Base-by-base conservation (phyloP, 2,113 vertebrate species). In the Accipiter cooperii region DNA sequence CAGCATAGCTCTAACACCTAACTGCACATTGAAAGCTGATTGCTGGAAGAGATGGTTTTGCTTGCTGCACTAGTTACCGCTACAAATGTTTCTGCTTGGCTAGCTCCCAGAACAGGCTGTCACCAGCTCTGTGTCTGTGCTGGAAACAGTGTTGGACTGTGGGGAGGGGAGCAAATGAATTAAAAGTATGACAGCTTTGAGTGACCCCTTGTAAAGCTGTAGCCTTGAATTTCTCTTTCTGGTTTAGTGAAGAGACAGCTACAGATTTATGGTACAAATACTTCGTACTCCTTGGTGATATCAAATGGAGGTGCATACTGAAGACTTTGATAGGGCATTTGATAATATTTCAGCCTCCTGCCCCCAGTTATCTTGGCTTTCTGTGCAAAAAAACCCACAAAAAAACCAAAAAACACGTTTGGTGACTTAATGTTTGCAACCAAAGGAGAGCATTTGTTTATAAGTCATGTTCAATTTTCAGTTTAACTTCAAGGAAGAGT, bases 41-140 rank as follows among this genome's bases (percentile, higher is more conserved):
- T 64, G 93, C 69, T 96, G 89, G 73, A 68, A 64, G 87, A 87
- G 94, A 36, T 85, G 81, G 57, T 68, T 89, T 89, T 89, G 77
- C 74, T 94, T 61, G 13, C 46, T 94, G 93, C 19, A 11, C 31
- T 74, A 46, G 83, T 52, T 80, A 69, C 88, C 71, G 25, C 85
- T 80, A 19, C n/a, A 52, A 85, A 82, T 76, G 57, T 87, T 93
- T 87, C 76, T 94, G 91, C 73, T 68, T 82, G 74, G 81, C 69
- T 81, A 17, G 69, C 81, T 94, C 65, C 57, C 84, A 69, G 77
- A 63, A 36, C 8, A 42, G 91, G 57, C 77, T 91, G 80, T 91
- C 77, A 96, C 61, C 87, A 68, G 47, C 60, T 58, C 69, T 38
- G 31, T 36, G 44, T 78, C 77, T 75, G n/a, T 80, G 52, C 69